Percentiles rank a stretch among this genome's conserved stretches.
These are phyloP conservation scores for Sebastolobus alascanus DNA, from an alignment of 2,797 vertebrate genomes.

Conservation along the genomic window DNA sequence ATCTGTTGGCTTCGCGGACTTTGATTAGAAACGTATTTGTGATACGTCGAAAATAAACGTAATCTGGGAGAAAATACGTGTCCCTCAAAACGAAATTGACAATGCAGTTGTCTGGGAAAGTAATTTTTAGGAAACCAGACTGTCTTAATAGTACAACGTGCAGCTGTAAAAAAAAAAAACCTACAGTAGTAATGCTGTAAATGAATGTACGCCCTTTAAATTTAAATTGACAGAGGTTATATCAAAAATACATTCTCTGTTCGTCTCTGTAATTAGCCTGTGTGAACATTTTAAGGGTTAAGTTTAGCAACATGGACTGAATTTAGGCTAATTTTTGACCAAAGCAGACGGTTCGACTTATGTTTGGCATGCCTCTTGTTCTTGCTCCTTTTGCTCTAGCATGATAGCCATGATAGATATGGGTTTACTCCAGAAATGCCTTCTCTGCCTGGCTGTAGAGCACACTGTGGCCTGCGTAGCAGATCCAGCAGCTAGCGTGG, in stretches of 20 bases:
- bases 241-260: neutral
- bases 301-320: neutral
- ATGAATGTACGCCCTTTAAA: neutral
- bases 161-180: neutral
- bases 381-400: neutral
- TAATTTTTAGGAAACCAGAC: accelerated
- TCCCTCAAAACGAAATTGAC: no score
- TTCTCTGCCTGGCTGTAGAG: neutral
- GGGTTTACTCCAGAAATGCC: neutral
- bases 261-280: neutral
- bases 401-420: neutral
- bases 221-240: neutral
- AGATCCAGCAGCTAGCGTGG: neutral
- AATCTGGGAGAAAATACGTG: no score
- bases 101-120: no score
- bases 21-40: no score
- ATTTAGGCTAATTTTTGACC: neutral
- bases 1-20: accelerated
- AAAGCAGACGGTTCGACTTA: neutral
- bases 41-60: accelerated
- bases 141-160: neutral
- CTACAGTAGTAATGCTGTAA: accelerated
- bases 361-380: neutral
- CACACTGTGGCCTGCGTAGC: neutral
- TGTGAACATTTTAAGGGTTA: neutral